Percentiles rank a stretch among this genome's conserved stretches.
Evolutionary conservation across 2,888 invertebrate genomes (phyloP).

Genomic region (Andrena trimmerana): DNA sequence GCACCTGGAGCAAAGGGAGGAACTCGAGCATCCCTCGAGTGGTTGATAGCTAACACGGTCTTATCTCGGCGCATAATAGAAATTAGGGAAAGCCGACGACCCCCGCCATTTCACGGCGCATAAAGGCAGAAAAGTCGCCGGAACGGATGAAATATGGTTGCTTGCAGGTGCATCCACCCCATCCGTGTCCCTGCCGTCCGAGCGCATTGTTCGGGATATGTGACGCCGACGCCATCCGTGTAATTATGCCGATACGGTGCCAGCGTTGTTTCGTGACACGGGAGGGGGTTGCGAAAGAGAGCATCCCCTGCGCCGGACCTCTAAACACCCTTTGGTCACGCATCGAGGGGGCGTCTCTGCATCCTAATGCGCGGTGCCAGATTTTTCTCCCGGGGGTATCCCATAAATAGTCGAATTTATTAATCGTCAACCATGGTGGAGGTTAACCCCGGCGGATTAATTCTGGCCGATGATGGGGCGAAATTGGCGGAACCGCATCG

Average conservation of each 20-base stretch:
- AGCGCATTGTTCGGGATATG: conserved; percentile 74
- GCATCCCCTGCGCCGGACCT: conserved; percentile 34
- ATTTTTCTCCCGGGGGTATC: conserved; percentile 4
- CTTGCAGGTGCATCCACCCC: conserved; percentile 72
- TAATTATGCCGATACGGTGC: conserved; percentile 79
- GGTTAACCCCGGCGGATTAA: neutral
- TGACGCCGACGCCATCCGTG: conserved; percentile 79
- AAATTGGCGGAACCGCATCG: neutral
- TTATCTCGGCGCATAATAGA: conserved; percentile 67
- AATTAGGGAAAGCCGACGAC: conserved; percentile 70
- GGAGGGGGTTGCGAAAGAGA: conserved; percentile 29
- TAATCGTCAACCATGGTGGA: neutral
- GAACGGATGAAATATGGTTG: conserved; percentile 71
- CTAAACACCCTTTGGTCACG: conserved; percentile 73
- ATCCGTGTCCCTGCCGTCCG: conserved; percentile 54
- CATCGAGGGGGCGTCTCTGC: conserved; percentile 50
- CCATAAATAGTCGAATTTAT: conserved; percentile 12
- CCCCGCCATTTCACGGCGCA: conserved; percentile 67
- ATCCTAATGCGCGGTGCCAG: conserved; percentile 32
- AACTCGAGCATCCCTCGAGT: conserved; percentile 21
- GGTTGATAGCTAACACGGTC: conserved; percentile 53
- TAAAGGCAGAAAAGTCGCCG: conserved; percentile 69
- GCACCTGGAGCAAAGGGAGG: conserved; percentile 23
- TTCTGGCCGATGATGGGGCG: neutral
- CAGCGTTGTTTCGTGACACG: conserved; percentile 70